These are phyloP conservation scores for Periphyllus acericola DNA, from an alignment of 2,888 invertebrate genomes.

Conservation along the genomic window DNA sequence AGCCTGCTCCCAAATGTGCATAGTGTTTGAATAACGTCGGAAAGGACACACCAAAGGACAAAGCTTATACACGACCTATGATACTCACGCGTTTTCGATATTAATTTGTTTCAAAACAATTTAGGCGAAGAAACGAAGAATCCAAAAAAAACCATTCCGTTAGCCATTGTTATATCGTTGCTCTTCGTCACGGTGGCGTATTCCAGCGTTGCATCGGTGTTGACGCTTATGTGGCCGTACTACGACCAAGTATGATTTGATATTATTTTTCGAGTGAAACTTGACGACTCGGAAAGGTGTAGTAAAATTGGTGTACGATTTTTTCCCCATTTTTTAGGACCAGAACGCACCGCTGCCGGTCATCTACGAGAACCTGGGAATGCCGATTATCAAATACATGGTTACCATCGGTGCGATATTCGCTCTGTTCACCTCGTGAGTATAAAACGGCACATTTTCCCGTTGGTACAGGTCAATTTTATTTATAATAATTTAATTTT, in stretches of 20 bases:
- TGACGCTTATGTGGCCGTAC: slow-evolving; percentile 96
- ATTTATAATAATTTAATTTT: not conserved
- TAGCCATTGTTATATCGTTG: slow-evolving; percentile 87
- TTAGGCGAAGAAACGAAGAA: slow-evolving; percentile 87
- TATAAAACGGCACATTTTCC: not conserved
- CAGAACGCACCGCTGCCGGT: slow-evolving; percentile 86
- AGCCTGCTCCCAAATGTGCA: too few relatives aligned
- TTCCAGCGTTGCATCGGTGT: slow-evolving; percentile 88
- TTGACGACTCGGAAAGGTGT: not conserved
- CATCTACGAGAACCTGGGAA: slow-evolving; percentile 81
- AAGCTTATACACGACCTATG: too few relatives aligned
- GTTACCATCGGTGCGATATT: slow-evolving; percentile 92
- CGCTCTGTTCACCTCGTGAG: slow-evolving; percentile 81
- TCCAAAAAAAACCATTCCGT: slow-evolving; percentile 89
- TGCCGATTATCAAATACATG: slow-evolving; percentile 85
- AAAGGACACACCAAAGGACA: too few relatives aligned
- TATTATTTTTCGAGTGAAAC: not conserved
- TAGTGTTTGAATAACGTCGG: too few relatives aligned
- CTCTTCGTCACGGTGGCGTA: slow-evolving; percentile 87
- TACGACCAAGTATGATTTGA: slow-evolving; percentile 76
- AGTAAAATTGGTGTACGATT: not conserved
- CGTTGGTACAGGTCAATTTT: not conserved
- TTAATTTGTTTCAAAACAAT: not conserved
- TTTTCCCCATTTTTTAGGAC: slow-evolving; percentile 72
- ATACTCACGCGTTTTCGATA: too few relatives aligned